Conservation (phyloP, 2,888 invertebrate genomes). For the Diaphora mendica region DNA sequence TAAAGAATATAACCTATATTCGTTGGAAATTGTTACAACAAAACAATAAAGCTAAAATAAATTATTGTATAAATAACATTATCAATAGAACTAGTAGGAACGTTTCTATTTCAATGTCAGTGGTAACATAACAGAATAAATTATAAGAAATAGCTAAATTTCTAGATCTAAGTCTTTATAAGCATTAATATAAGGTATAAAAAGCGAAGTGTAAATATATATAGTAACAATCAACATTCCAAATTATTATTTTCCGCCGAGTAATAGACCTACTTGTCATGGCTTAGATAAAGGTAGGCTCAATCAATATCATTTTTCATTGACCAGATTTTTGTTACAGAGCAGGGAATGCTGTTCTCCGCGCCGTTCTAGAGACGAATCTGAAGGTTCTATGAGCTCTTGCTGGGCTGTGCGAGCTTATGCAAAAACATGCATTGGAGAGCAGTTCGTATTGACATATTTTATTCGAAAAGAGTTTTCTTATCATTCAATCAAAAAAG, state of each 20-base stretch:
- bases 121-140: constrained; percentile 30
- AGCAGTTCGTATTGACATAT: background rate
- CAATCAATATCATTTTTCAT: background rate
- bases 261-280: constrained; percentile 14
- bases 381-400: background rate
- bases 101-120: constrained; percentile 31
- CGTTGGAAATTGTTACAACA: constrained; percentile 31
- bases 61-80: constrained; percentile 22
- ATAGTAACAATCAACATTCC: constrained; percentile 15
- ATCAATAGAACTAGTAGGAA: constrained; percentile 42
- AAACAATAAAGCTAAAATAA: constrained; percentile 28
- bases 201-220: constrained; percentile 25
- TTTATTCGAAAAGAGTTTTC: too few relatives aligned
- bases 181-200: constrained; percentile 38
- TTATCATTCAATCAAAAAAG: too few relatives aligned
- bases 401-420: background rate
- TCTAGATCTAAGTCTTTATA: constrained; percentile 27
- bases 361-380: background rate
- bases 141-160: constrained; percentile 15
- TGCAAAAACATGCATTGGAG: background rate
- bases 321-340: background rate
- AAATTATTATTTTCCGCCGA: constrained; percentile 8
- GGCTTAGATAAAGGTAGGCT: constrained; percentile 22
- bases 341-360: constrained; percentile 3
- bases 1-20: constrained; percentile 17